Evolutionary conservation across 2,888 invertebrate genomes (phyloP), one percentile per base, ranked within the genome.

Genomic region (Chirona hameri): DNA sequence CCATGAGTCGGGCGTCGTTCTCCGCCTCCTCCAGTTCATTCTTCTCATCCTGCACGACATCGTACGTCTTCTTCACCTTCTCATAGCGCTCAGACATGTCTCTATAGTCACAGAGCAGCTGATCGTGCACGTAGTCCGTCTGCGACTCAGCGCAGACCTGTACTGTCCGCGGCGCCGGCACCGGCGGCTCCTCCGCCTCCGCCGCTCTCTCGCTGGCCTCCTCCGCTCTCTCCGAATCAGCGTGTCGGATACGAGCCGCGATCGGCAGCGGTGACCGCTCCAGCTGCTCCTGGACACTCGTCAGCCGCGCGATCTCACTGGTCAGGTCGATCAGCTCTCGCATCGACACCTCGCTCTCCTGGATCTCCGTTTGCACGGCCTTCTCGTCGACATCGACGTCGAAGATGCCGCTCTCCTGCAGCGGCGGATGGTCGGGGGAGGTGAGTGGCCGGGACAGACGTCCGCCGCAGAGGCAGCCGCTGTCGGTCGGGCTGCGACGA

Each of bases 371-470:
- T 48, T 81, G 81, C 1, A 48, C n/a, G 5, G 81, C 60, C 55
- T 65, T 72, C 27, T 81, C 81, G n/a, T 72, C 72, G 29, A 18
- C 12, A 14, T 69, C 81, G 46, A 48, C 81, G 79, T 84, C 85
- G 81, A 84, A 85, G 81, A 85, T 85, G 48, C 85, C 85, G 29
- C 84, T 84, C 83, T 85, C 85, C 83, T 85, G 85, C 83, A 85
- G 84, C 65, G 83, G 83, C 18, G 46, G 27, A 7, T 81, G 24
- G 12, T 76, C 76, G 10, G 80, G 80, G 29, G 80, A 80, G 52
- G 18, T 9, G 27, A 80, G 52, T 12, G 79, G 27, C 14, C 52
- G 80, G 14, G 52, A 10, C 5, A 27, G 4, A 15, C 48, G 52
- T 18, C 52, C 80, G 39, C 72, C 72, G 72, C 72, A 72, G 29